phyloP scores from a whole-genome alignment of 2,888 invertebrate genomes.

The Pycnomerus fuliginosus region DNA sequence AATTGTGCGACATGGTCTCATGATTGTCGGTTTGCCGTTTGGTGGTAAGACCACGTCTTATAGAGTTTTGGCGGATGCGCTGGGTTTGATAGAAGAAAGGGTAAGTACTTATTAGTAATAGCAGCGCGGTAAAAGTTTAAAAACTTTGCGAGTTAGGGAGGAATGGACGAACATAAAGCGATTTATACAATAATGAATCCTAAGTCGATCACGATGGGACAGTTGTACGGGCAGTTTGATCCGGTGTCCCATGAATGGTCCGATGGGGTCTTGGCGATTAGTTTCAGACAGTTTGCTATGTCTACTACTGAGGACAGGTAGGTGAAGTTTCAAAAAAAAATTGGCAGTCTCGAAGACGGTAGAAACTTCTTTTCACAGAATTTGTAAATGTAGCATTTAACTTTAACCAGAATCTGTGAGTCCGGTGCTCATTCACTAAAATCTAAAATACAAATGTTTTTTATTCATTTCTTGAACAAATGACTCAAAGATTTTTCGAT shows the following conservation, averaged over 20 bases:
- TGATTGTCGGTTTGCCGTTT: constrained; percentile 90
- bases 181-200: constrained; percentile 87
- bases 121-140: constrained; percentile 2
- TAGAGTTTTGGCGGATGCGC: constrained; percentile 75
- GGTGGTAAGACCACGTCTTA: constrained; percentile 91
- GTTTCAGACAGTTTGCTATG: constrained; percentile 77
- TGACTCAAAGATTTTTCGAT: too few species aligned
- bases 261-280: constrained; percentile 84
- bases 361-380: too few species aligned
- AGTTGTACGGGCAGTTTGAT: constrained; percentile 93
- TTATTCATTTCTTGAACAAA: too few species aligned
- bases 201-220: constrained; percentile 93
- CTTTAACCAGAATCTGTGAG: too few species aligned
- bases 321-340: too few species aligned
- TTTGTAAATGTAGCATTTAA: too few species aligned
- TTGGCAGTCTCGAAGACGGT: too few species aligned
- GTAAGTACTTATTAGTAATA: constrained; percentile 53
- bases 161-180: constrained; percentile 74
- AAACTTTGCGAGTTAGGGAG: too few species aligned
- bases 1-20: constrained; percentile 89
- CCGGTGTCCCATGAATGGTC: constrained; percentile 93
- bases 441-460: too few species aligned
- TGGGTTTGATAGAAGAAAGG: constrained; percentile 75
- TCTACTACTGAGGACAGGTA: constrained; percentile 72
- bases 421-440: too few species aligned